These are phyloP conservation scores for Gopherus evgoodei DNA, from an alignment of 2,113 vertebrate species.

Conservation along the genomic window DNA sequence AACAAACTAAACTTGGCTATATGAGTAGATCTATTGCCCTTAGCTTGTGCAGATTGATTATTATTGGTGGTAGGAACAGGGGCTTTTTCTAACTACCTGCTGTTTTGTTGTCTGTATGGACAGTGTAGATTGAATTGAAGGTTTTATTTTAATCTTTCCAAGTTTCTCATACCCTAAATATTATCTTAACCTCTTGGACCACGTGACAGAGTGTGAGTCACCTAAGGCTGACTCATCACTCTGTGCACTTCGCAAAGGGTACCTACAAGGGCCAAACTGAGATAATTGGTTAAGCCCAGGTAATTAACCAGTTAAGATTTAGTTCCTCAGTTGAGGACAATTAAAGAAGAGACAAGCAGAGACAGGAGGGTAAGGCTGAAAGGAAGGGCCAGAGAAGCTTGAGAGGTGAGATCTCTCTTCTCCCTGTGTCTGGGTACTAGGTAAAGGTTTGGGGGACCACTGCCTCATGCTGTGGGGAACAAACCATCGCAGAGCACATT, in stretches of 20 bases:
- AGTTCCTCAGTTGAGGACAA: no score
- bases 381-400: neutral
- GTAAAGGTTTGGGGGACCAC: neutral
- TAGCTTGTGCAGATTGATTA: neutral
- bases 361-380: neutral
- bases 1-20: neutral
- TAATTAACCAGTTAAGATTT: neutral
- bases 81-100: neutral
- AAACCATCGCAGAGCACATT: neutral
- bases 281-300: neutral
- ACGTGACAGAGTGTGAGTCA: neutral
- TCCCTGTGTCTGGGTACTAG: neutral
- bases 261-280: no score
- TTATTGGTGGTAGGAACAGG: neutral
- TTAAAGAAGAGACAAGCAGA: neutral
- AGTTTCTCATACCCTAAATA: neutral
- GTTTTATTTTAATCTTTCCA: neutral
- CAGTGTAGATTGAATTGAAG: neutral
- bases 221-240: neutral
- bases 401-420: neutral
- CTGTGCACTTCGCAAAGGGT: no score
- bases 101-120: neutral
- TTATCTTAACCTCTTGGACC: neutral
- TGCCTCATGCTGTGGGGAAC: neutral
- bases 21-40: neutral